Evolutionary conservation across 2,797 vertebrate genomes (phyloP), one percentile per base, ranked within the genome.

Genomic region (Mormyrops attenuatus): DNA sequence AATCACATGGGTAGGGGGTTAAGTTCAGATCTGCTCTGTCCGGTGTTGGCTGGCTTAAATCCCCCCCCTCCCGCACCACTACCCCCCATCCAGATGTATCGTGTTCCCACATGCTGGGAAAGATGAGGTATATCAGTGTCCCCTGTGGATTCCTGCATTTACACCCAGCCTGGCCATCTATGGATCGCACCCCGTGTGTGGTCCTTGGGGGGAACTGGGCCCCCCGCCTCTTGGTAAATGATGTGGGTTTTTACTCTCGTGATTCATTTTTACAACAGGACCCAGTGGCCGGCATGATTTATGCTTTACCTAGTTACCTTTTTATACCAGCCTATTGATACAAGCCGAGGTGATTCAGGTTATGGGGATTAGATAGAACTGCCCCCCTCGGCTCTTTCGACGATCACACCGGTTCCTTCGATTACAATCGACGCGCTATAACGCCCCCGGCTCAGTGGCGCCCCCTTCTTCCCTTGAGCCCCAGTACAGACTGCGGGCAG

Each of bases 1-100:
- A 94, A 95, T 94, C 94, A 94, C 22, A 93, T 53, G 90, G 93
- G 93, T 94, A 34, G 38, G 52, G 26, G 11, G 52, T 85, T 57
- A 60, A 92, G 93, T 92, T 94, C 91, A 92, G 89, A 52, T 85
- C 80, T 63, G 44, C 60, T 57, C 91, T 91, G 88, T 91, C 90
- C 91, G 88, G 89, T 91, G 88, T n/a, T 84, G 86, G 88, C 89
- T 85, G 89, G 80, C 91, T 93, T 93, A 90, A 91, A 20, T 89
- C 91, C 89, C 85, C 91, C 91, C 89, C 91, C 91, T 11, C 50
- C 11, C 55, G 30, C 91, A 89, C 84, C 91, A 90, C 89, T 91
- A 60, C 91, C 91, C 90, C 92, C 90, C 89, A 90, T 90, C 90
- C 90, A 84, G 92, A 89, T 92, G 91, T 88, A 88, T 90, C 91